Evolutionary conservation across 2,888 invertebrate species (phyloP).

Genomic region (Rutpela maculata): DNA sequence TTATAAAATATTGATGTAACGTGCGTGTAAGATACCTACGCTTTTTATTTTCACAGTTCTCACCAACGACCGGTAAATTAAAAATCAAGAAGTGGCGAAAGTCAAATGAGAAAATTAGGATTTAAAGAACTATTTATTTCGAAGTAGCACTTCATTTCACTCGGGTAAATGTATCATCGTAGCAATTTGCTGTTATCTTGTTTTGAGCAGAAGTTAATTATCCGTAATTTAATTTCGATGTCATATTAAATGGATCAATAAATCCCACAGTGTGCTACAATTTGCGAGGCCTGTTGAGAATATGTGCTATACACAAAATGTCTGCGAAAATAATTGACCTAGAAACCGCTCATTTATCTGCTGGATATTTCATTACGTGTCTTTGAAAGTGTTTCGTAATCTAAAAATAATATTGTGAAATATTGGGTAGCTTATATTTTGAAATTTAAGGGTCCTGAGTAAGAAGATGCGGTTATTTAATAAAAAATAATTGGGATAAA

Average conservation of each 20-base stretch:
- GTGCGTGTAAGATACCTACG: too few relatives aligned
- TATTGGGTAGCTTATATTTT: not conserved
- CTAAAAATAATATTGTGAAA: not conserved
- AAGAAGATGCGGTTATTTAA: not conserved
- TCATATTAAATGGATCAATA: not conserved
- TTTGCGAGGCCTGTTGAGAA: not conserved
- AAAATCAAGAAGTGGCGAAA: too few relatives aligned
- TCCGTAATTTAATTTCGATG: slow-evolving; percentile 1
- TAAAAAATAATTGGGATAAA: too few relatives aligned
- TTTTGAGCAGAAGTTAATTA: not conserved
- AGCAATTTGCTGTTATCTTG: not conserved
- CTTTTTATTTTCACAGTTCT: too few relatives aligned
- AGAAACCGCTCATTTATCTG: not conserved
- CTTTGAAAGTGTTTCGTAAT: not conserved
- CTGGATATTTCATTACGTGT: not conserved
- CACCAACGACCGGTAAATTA: too few relatives aligned
- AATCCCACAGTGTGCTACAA: not conserved
- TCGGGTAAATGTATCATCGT: not conserved
- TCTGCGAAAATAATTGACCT: not conserved
- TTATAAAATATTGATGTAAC: too few relatives aligned
- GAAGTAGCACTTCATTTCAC: too few relatives aligned
- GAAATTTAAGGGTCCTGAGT: not conserved
- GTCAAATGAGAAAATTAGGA: too few relatives aligned
- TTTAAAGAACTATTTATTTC: too few relatives aligned
- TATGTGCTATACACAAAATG: not conserved